Percentiles rank a stretch among this genome's conserved stretches.
These are phyloP conservation scores for Dendrocincla tyrannina DNA, from an alignment of 2,797 vertebrate species.

Conservation along the genomic window DNA sequence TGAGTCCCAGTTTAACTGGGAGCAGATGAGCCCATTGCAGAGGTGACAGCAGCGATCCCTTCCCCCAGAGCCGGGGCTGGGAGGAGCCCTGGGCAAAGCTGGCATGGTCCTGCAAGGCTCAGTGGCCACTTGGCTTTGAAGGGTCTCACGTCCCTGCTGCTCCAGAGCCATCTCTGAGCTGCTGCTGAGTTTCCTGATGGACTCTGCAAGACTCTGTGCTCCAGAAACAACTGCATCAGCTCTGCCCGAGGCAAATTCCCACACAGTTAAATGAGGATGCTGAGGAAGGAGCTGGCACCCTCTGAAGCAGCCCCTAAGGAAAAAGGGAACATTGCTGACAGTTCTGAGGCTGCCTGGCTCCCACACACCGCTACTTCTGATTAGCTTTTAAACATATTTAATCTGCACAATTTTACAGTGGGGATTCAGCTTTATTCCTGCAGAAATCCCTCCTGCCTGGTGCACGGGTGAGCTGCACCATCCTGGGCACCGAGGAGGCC, in stretches of 20 bases:
- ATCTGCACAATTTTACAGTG: background rate
- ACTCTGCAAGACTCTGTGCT: background rate
- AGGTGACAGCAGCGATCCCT: background rate
- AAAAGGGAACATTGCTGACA: background rate
- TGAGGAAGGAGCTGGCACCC: slow-evolving; percentile 11
- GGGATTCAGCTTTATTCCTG: background rate
- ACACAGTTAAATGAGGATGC: background rate
- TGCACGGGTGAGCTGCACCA: accelerated
- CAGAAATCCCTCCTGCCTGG: background rate
- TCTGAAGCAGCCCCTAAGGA: slow-evolving; percentile 7
- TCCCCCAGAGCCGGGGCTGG: background rate
- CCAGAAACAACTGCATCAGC: background rate
- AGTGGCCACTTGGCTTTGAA: background rate
- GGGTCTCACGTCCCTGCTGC: accelerated
- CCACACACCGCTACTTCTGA: background rate
- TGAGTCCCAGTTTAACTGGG: background rate
- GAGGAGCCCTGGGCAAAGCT: accelerated
- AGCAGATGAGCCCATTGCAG: background rate
- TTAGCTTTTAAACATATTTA: slow-evolving; percentile 11
- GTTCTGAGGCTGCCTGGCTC: slow-evolving; percentile 27
- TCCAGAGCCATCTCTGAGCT: background rate
- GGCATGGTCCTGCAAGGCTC: background rate
- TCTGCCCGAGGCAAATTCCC: background rate
- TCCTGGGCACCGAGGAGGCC: accelerated
- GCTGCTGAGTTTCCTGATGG: background rate